Evolutionary conservation across 2,797 vertebrate species (phyloP).

Genomic region (Chelonia mydas): DNA sequence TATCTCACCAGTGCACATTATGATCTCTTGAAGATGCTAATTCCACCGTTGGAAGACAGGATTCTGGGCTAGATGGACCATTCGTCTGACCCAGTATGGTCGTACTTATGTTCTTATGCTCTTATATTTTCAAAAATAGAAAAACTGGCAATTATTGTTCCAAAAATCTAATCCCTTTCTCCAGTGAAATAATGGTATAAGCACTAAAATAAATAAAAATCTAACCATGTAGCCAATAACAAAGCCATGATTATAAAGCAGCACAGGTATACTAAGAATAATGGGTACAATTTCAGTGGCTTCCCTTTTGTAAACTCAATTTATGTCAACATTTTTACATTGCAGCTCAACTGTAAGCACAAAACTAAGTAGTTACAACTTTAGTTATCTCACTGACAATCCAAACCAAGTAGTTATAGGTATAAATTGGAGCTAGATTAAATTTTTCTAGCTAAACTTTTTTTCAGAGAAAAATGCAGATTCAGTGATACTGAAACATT

Average conservation of each 20-base stretch:
- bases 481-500: too few relatives aligned
- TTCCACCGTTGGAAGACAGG: too few relatives aligned
- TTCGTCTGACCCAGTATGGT: too few relatives aligned
- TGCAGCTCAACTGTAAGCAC: neutral
- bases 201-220: neutral
- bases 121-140: neutral
- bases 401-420: neutral
- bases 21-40: neutral
- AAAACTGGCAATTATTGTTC: neutral
- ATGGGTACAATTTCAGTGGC: neutral
- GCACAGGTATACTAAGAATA: neutral
- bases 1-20: neutral
- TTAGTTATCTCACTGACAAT: neutral
- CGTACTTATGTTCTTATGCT: too few relatives aligned
- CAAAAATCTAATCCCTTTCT: neutral
- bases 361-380: neutral
- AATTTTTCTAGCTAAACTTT: too few relatives aligned
- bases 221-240: neutral
- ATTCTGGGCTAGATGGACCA: too few relatives aligned
- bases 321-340: neutral
- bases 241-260: neutral
- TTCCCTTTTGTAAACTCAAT: neutral
- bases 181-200: neutral
- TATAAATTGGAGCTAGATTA: neutral
- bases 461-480: too few relatives aligned